Evolutionary conservation across 1,140 invertebrate genomes (phyloP), one percentile per base, ranked within the genome.

Genomic region (Drosophila takahashii): DNA sequence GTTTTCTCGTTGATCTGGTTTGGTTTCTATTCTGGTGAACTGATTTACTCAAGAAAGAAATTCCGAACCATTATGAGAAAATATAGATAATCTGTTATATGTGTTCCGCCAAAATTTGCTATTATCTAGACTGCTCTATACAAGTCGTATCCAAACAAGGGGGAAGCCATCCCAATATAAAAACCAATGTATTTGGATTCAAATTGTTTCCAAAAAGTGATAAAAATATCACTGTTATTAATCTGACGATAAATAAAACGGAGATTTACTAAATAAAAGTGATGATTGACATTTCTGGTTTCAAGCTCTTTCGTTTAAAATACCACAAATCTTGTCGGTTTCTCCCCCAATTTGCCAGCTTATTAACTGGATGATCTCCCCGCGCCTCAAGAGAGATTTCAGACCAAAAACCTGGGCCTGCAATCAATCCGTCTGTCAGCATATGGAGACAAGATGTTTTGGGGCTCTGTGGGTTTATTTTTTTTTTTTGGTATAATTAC

Each of bases 401-500:
- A 22, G 22, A 29, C 48, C 29, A 18, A 34, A 51, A 34, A 13
- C 13, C n/a, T 22, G 32, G 8, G 15, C 18, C 22, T 22, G 58
- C 41, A 16, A 53, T 53, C 44, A 66, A 69, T 67, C 45, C 15
- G 22, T 51, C 47, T 37, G 62, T 60, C 50, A 34, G 29, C 51
- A 56, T 75, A 36, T 42, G 57, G 50, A 42, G 32, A 60, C 50
- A 60, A 75, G 58, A 66, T 51, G 64, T 13, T 41, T 36, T 10
- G 16, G 16, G 26, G 47, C 29, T 66, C 53, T 57, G 54, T 50
- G 64, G 62, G 62, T 42, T 47, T 22, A 22, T 22, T 22, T 22
- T 22, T 22, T 22, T 22, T 22, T 22, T 67, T 59, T 48, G 41
- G 57, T 56, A 59, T 81, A 86, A 81, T 86, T 85, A 61, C 44